Percentiles rank a stretch among this genome's conserved stretches.
These are phyloP conservation scores for Darevskia nairensis DNA, from an alignment of 2,797 vertebrate species.

Conservation along the genomic window DNA sequence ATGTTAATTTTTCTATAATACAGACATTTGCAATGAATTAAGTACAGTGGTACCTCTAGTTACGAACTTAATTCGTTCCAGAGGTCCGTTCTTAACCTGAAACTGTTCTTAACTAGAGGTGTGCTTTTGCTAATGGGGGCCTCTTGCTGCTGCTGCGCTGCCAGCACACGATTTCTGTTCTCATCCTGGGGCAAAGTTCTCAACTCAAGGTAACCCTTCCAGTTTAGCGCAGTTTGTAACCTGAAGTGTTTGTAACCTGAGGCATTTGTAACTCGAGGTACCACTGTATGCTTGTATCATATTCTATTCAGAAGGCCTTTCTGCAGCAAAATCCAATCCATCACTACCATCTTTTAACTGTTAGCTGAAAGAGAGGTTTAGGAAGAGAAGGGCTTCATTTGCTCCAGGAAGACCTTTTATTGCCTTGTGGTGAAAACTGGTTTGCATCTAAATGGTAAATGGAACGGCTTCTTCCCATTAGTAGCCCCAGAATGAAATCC, in stretches of 20 bases:
- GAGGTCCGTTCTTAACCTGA: too few relatives aligned
- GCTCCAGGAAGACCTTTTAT: background rate
- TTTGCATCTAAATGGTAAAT: background rate
- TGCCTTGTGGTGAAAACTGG: background rate
- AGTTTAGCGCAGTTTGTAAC: too few relatives aligned
- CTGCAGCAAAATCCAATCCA: background rate
- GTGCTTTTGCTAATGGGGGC: too few relatives aligned
- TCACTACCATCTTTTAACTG: background rate
- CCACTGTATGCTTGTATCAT: background rate
- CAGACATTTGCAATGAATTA: constrained; percentile 23
- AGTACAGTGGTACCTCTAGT: background rate
- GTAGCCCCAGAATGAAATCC: background rate
- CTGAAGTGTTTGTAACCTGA: too few relatives aligned
- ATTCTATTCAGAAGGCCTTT: background rate
- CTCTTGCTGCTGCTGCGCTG: too few relatives aligned
- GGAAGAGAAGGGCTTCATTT: background rate
- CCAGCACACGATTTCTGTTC: too few relatives aligned
- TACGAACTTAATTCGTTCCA: too few relatives aligned
- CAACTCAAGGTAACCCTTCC: too few relatives aligned
- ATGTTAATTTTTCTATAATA: constrained; percentile 19
- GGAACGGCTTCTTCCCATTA: background rate
- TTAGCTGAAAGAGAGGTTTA: background rate
- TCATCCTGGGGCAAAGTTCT: too few relatives aligned
- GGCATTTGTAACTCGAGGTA: too few relatives aligned
- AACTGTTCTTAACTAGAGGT: too few relatives aligned